Percentiles rank a stretch among this genome's conserved stretches.
Conservation (phyloP, 2,797 vertebrate genomes). For the Myioborus miniatus region DNA sequence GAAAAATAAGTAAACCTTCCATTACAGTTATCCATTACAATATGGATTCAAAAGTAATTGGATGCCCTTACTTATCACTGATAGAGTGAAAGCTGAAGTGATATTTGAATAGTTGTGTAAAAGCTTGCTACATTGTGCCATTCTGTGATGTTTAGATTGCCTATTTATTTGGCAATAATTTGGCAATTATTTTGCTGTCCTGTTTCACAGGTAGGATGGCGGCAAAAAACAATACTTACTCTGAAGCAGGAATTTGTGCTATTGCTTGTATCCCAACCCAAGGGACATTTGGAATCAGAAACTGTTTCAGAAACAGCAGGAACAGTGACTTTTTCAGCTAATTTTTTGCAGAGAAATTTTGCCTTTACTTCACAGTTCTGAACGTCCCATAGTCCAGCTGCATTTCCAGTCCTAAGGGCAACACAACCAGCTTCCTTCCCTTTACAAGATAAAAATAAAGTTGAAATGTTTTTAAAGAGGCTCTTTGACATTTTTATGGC, state of each 20-base stretch:
- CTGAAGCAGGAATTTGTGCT: constrained; percentile 78
- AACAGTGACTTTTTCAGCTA: constrained; percentile 78
- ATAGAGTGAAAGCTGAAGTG: not conserved
- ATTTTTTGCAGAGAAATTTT: constrained; percentile 90
- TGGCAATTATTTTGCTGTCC: not conserved
- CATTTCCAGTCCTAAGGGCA: constrained; percentile 84
- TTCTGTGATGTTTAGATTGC: not conserved
- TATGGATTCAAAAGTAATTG: not conserved
- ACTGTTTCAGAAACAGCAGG: constrained; percentile 74
- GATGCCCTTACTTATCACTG: not conserved
- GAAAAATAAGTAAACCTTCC: not conserved
- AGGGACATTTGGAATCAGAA: constrained; percentile 76
- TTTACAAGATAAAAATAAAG: constrained; percentile 53
- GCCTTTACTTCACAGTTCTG: constrained; percentile 82
- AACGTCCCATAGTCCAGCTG: constrained; percentile 92
- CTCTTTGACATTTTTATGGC: not conserved
- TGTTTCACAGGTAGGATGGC: not conserved
- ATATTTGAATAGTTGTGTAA: not conserved
- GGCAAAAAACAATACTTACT: constrained; percentile 65
- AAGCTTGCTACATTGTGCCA: not conserved
- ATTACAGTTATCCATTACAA: not conserved
- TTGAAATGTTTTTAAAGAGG: not conserved
- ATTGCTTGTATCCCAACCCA: constrained; percentile 74
- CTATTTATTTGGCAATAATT: not conserved
- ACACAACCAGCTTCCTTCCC: constrained; percentile 86